Evolutionary conservation across 2,113 vertebrate genomes (phyloP), one percentile per base, ranked within the genome.

Genomic region (Trogon melanurus): DNA sequence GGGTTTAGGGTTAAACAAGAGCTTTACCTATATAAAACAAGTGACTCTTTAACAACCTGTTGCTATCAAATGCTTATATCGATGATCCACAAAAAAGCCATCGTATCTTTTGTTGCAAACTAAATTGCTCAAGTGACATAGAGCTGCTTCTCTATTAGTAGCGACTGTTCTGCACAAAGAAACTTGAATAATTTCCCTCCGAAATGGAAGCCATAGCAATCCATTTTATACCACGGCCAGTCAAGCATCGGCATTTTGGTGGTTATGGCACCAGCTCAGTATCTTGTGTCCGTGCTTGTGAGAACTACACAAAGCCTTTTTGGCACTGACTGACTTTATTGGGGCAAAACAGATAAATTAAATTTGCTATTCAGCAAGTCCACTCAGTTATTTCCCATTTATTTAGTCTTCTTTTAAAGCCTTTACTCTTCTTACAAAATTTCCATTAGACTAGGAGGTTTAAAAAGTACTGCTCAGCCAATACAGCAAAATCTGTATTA

Each of bases 391-490:
- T 83, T 90, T 92, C 34, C n/a, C 13, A 30, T 84, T 94, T 81
- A 51, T 69, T 88, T 89, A 38, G 79, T 47, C 53, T 38, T 72
- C 69, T 65, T 83, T 93, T 81, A 57, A 96, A 95, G 54, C 79
- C 19, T 54, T 95, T 94, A 61, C 34, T 90, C 50, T 80, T 96
- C 53, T 87, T 32, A 76, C 19, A 61, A 93, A 84, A 91, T 81
- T 93, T 72, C 50, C 23, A 44, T 88, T 95, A 91, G 50, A 65
- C 34, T 50, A 70, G 58, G 89, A 83, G 47, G 14, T 81, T 93
- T 75, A 65, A 89, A 78, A 95, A 83, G 50, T 83, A 41, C 64
- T 81, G 79, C 66, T 93, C 73, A 96, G 30, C 11, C 89, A 97
- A 94, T 88, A 80, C 75, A 94, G 91, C 11, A 87, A 56, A 93